phyloP scores from a whole-genome alignment of 2,113 vertebrate species.

The Chionomys nivalis region DNA sequence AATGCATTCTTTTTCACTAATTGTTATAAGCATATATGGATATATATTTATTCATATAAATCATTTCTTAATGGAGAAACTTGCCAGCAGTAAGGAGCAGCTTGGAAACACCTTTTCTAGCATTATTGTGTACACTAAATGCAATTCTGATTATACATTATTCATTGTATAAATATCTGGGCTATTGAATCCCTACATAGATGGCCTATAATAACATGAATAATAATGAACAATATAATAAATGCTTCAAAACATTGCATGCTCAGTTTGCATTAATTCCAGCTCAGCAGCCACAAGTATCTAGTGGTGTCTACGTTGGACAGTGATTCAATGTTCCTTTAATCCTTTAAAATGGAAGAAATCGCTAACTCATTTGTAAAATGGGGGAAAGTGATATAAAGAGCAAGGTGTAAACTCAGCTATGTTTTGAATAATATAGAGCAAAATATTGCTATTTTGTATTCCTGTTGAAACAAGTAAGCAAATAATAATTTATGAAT shows the following conservation, averaged over 20 bases:
- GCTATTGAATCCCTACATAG: not conserved
- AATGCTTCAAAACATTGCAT: not conserved
- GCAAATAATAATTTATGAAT: not conserved
- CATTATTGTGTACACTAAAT: not conserved
- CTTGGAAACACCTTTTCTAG: not conserved
- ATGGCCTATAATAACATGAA: not conserved
- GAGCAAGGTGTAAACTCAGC: not conserved
- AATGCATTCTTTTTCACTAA: not conserved
- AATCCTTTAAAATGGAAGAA: not conserved
- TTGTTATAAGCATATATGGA: not conserved
- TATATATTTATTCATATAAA: not conserved
- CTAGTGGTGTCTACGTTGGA: not conserved
- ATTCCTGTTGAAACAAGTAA: slow-evolving; percentile 11
- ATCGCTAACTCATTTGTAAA: not conserved
- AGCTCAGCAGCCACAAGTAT: not conserved
- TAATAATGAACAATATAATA: not conserved
- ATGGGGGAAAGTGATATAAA: not conserved
- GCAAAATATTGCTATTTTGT: not conserved
- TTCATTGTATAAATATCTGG: not conserved
- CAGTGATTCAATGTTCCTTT: not conserved
- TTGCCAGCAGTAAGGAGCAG: not conserved
- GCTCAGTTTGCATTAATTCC: not conserved
- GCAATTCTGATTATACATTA: not conserved
- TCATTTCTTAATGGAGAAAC: not conserved
- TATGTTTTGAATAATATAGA: not conserved